Evolutionary conservation across 2,888 invertebrate species (phyloP), one percentile per base, ranked within the genome.

Genomic region (Clivina fossor): DNA sequence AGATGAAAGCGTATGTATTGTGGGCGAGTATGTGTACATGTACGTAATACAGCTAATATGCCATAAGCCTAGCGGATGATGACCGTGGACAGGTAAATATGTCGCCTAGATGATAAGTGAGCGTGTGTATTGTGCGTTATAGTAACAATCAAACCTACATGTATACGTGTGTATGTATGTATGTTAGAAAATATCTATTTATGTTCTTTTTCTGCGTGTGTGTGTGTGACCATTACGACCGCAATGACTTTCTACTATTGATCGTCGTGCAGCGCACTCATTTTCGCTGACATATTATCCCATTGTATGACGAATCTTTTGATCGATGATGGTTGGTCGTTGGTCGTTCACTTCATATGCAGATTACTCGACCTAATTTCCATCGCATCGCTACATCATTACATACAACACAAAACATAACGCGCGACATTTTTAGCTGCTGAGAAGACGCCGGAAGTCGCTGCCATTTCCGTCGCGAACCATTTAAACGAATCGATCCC

Each of bases 401-500:
- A n/a, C n/a, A n/a, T n/a, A n/a, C n/a, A n/a, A n/a, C n/a, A n/a
- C n/a, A n/a, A n/a, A n/a, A n/a, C n/a, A 13, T 33, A 47, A 47
- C 30, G 38, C 40, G 40, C 37, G 49, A 49, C 49, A 49, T 49
- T 49, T 49, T 49, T 38, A 16, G 47, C 26, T 13, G 13, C 32
- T 19, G 33, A 19, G 28, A 53, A 53, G 53, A 44, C 33, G 43
- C 65, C 66, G 68, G 68, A 70, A 68, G 66, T 63, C 63, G 63
- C 65, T 60, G 65, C 66, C 64, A 67, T 68, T 69, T 69, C 68
- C 69, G 68, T 62, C 62, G 66, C 65, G 59, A 62, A 63, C 60
- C 66, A 64, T 69, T 69, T 68, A 69, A 65, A 63, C 59, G 65
- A 66, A 70, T 69, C 69, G 69, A 69, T 68, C 65, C 65, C 58